Percentiles rank a stretch among this genome's conserved stretches.
Evolutionary conservation across 53 echinoderm and acorn worm genomes (phyloP).

Genomic region (Zoroaster sp.): DNA sequence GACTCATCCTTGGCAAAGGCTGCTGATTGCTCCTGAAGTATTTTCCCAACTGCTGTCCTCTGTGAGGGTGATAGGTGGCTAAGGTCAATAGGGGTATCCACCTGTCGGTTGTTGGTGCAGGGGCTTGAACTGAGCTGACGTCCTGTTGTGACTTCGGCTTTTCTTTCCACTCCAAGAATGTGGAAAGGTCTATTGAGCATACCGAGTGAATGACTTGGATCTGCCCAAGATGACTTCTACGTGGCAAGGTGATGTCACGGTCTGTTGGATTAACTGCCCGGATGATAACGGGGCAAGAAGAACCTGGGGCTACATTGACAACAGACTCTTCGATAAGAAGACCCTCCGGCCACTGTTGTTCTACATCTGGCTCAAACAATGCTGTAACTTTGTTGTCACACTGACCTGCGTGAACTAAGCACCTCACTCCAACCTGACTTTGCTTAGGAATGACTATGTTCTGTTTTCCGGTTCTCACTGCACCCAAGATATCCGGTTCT

Average conservation of each 20-base stretch:
- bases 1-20: too few relatives aligned
- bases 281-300: background rate
- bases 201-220: background rate
- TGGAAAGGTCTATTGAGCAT: too few relatives aligned
- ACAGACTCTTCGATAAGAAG: too few relatives aligned
- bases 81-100: background rate
- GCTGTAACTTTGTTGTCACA: background rate
- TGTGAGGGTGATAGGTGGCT: background rate
- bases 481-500: too few relatives aligned
- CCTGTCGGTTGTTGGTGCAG: background rate
- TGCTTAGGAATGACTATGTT: too few relatives aligned
- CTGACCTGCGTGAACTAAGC: too few relatives aligned
- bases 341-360: slow-evolving; percentile 1
- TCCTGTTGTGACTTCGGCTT: background rate
- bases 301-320: background rate
- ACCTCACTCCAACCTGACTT: too few relatives aligned
- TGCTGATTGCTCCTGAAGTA: slow-evolving; percentile 26
- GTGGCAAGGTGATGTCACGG: slow-evolving; percentile 4
- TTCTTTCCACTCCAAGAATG: background rate
- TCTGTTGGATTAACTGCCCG: slow-evolving; percentile 31
- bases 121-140: background rate
- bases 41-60: background rate
- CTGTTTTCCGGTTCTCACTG: too few relatives aligned
- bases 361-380: slow-evolving; percentile 22
- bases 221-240: slow-evolving; percentile 11